phyloP scores from a whole-genome alignment of 2,797 vertebrate species.

The Karalla daura region DNA sequence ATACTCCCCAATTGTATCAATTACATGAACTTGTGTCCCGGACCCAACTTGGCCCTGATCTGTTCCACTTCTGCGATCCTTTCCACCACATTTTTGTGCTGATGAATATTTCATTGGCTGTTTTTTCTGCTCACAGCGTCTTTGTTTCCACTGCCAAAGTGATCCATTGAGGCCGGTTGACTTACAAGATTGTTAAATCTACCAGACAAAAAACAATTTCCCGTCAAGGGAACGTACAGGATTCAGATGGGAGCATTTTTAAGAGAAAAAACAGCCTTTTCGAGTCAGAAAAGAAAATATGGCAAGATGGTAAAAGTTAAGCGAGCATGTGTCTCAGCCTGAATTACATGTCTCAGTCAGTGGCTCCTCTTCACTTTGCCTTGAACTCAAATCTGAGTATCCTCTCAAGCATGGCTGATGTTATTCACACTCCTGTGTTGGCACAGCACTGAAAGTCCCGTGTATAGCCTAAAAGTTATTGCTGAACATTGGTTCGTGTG shows the following conservation, averaged over 20 bases:
- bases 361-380: neutral
- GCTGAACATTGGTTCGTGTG: neutral
- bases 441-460: neutral
- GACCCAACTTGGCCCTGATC: conserved; percentile 1
- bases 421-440: conserved; percentile 5
- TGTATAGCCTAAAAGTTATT: neutral
- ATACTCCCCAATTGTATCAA: too few species aligned
- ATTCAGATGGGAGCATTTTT: neutral
- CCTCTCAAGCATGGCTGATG: neutral
- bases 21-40: neutral
- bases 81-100: neutral
- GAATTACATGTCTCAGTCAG: neutral
- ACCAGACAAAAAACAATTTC: too few species aligned
- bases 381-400: neutral
- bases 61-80: neutral
- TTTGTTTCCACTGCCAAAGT: neutral
- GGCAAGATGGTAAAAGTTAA: neutral
- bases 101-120: neutral
- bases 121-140: neutral
- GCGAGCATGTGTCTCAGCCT: neutral
- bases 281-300: neutral
- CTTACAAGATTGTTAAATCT: neutral
- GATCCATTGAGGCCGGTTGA: neutral
- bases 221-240: neutral
- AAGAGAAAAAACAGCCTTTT: neutral